These are phyloP conservation scores for Caradrina clavipalpis DNA, from an alignment of 2,888 invertebrate species.

Conservation along the genomic window DNA sequence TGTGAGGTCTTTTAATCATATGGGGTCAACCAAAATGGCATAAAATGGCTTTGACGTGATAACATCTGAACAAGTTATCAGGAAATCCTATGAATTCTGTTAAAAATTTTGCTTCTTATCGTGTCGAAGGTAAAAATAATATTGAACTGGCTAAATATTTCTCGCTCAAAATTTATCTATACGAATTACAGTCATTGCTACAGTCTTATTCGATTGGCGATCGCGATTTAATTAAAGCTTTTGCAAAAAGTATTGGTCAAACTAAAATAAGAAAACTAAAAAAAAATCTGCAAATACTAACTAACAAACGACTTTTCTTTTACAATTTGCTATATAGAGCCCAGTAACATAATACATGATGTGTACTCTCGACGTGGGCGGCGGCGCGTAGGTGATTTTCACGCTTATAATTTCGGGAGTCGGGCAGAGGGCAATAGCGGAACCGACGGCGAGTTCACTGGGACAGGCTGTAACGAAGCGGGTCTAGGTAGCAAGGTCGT, in stretches of 20 bases:
- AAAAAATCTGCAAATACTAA: not conserved
- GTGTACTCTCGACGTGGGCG: constrained; percentile 64
- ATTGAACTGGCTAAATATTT: too few species aligned
- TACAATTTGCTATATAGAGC: constrained; percentile 18
- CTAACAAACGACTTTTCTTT: not conserved
- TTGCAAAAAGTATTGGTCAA: too few species aligned
- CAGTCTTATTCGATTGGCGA: too few species aligned
- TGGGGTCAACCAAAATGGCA: too few species aligned
- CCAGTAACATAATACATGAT: constrained; percentile 61
- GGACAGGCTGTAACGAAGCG: constrained; percentile 67
- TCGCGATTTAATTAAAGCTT: too few species aligned
- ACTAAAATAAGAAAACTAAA: not conserved
- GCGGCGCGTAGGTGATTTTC: constrained; percentile 79
- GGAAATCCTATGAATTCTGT: too few species aligned
- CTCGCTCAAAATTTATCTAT: too few species aligned
- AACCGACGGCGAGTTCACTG: constrained; percentile 71
- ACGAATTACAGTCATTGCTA: too few species aligned
- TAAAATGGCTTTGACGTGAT: too few species aligned
- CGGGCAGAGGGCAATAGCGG: constrained; percentile 71
- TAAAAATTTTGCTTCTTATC: too few species aligned
- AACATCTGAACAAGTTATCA: too few species aligned
- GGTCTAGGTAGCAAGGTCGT: constrained; percentile 65
- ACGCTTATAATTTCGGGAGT: constrained; percentile 79
- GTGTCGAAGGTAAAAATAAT: too few species aligned
- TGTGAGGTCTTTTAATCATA: constrained; percentile 6